Percentiles rank a stretch among this genome's conserved stretches.
Evolutionary conservation across 2,888 invertebrate genomes (phyloP).

Genomic region (Zygothrica quintamaculata): DNA sequence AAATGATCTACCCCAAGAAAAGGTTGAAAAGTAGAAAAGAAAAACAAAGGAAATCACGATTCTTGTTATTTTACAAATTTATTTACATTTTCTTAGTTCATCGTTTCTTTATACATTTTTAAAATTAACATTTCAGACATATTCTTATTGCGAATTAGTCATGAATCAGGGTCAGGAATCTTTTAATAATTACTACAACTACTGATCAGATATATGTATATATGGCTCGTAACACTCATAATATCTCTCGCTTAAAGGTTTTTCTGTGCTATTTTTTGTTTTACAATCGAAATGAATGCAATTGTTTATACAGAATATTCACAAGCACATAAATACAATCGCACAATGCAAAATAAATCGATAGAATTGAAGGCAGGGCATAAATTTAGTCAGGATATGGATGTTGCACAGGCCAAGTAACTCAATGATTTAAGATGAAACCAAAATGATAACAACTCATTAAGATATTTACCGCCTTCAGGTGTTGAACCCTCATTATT

Average conservation of each 20-base stretch:
- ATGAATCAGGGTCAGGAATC: slow-evolving; percentile 27
- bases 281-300: slow-evolving; percentile 40
- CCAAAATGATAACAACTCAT: slow-evolving; percentile 61
- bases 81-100: too few species aligned
- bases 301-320: slow-evolving; percentile 59
- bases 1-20: too few species aligned
- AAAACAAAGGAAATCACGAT: too few species aligned
- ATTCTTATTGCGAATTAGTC: too few species aligned
- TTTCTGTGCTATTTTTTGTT: slow-evolving; percentile 19
- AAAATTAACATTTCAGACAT: too few species aligned
- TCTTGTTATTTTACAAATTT: too few species aligned
- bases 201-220: background rate
- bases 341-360: slow-evolving; percentile 64
- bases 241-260: background rate
- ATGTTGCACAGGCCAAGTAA: slow-evolving; percentile 15
- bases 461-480: slow-evolving; percentile 61
- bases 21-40: too few species aligned
- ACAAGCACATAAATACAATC: slow-evolving; percentile 55
- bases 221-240: slow-evolving; percentile 18
- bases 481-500: too few species aligned
- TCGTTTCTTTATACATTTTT: too few species aligned
- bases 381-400: slow-evolving; percentile 44
- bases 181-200: slow-evolving; percentile 12
- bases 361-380: slow-evolving; percentile 39
- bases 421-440: slow-evolving; percentile 56